These are phyloP conservation scores for Trachemys scripta DNA, from an alignment of 2,113 vertebrate genomes.

Conservation along the genomic window DNA sequence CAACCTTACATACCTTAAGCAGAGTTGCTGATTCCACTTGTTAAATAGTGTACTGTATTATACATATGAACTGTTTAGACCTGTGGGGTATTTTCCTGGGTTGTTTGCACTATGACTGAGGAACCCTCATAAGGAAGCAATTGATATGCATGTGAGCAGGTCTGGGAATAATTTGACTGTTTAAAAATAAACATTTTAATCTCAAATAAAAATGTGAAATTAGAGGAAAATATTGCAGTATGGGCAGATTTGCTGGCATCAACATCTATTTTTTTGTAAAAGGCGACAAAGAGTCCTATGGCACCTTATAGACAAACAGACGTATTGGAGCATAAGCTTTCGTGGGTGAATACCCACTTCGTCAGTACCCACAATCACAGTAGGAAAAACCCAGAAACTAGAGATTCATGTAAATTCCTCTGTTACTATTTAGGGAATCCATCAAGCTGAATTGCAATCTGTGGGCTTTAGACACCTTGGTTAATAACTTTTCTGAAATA, in stretches of 20 bases:
- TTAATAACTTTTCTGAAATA: not conserved
- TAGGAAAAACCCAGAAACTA: not conserved
- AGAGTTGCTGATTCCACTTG: not conserved
- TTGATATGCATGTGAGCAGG: not conserved
- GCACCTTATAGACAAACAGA: too few species aligned
- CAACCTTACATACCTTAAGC: not conserved
- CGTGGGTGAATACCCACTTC: too few species aligned
- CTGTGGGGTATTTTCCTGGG: not conserved
- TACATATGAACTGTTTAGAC: not conserved
- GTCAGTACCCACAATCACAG: not conserved
- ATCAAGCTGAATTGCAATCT: too few species aligned
- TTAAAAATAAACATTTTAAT: accelerated
- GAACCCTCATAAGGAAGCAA: accelerated
- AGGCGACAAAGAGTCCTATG: too few species aligned
- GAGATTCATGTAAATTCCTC: not conserved
- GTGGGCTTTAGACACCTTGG: not conserved
- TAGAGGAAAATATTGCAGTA: not conserved
- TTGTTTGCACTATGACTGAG: not conserved
- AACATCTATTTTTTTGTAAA: not conserved
- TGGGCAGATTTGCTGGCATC: not conserved
- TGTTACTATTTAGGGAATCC: not conserved
- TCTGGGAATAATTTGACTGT: not conserved
- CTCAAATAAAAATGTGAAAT: not conserved
- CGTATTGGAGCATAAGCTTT: too few species aligned
- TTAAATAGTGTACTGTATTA: not conserved